Evolutionary conservation across 2,113 vertebrate genomes (phyloP).

Genomic region (Rhipidura dahli): DNA sequence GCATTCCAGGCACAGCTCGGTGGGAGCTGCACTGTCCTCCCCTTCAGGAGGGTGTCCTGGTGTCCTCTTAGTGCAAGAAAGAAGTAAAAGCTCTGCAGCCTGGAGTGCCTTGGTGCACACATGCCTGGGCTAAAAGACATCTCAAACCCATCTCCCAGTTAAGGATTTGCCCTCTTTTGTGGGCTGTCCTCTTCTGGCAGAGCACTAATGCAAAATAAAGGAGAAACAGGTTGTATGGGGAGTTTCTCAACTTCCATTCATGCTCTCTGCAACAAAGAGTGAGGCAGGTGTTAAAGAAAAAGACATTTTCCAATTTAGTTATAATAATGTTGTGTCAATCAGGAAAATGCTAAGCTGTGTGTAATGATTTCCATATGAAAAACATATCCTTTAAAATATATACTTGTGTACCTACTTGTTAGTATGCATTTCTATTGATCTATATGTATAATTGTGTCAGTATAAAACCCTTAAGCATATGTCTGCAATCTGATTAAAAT

Average conservation of each 20-base stretch:
- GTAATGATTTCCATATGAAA: constrained; percentile 26
- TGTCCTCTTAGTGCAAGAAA: background rate
- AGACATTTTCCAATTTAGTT: constrained; percentile 9
- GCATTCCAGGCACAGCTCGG: background rate
- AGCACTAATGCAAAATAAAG: background rate
- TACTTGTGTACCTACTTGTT: constrained; percentile 19
- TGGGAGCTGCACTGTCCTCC: background rate
- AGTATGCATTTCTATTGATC: constrained; percentile 38
- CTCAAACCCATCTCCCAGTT: background rate
- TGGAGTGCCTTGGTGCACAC: accelerated
- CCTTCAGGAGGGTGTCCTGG: background rate
- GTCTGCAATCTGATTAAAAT: constrained; percentile 40
- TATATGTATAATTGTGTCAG: constrained; percentile 16
- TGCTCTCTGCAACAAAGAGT: background rate
- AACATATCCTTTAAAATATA: constrained; percentile 2
- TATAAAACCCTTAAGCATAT: constrained; percentile 16
- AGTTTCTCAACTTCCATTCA: background rate
- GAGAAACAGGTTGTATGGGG: background rate
- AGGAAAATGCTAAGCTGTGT: background rate
- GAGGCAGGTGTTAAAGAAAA: constrained; percentile 27
- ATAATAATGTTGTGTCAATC: constrained; percentile 45
- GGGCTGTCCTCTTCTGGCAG: background rate
- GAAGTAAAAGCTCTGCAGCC: background rate
- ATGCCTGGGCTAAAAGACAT: background rate
- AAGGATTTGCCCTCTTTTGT: background rate